A percentile compares a stretch with the other conserved stretches of the same genome.
phyloP scores from a whole-genome alignment of 2,797 vertebrate genomes.

The Anguilla anguilla region DNA sequence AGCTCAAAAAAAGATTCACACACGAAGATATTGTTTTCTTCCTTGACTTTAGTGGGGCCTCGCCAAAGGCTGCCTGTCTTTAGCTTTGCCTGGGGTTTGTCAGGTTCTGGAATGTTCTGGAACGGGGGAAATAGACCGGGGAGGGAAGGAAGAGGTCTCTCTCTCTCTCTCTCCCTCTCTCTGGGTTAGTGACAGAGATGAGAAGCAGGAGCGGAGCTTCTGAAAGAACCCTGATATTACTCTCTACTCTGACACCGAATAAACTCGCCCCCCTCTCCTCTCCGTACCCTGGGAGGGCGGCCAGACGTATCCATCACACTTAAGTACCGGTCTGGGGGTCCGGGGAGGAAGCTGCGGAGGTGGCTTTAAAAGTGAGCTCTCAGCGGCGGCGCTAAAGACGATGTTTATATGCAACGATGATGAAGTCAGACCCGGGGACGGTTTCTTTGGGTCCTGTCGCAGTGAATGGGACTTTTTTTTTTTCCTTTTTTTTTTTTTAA shows the following conservation, averaged over 20 bases:
- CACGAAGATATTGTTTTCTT: background rate
- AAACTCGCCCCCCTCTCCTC: background rate
- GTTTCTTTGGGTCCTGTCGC: background rate
- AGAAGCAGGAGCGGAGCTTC: conserved; percentile 51
- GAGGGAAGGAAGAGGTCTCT: conserved; percentile 31
- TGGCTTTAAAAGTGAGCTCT: background rate
- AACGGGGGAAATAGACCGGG: conserved; percentile 26
- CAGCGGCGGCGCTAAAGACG: background rate
- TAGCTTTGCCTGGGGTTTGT: background rate
- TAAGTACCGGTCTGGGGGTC: background rate
- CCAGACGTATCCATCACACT: background rate
- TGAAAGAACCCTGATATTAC: background rate
- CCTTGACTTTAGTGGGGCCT: background rate
- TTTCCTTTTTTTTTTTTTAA: too few species aligned
- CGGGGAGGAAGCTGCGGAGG: background rate
- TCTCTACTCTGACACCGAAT: background rate
- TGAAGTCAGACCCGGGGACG: background rate
- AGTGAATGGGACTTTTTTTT: background rate
- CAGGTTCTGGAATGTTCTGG: background rate
- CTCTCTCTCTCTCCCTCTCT: too few species aligned
- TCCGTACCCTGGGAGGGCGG: background rate
- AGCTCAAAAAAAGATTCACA: too few species aligned
- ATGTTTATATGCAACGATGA: background rate
- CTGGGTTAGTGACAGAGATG: conserved; percentile 42
- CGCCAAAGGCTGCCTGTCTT: background rate